Conservation (phyloP, 2,888 invertebrate genomes). For the Graphium colonna region DNA sequence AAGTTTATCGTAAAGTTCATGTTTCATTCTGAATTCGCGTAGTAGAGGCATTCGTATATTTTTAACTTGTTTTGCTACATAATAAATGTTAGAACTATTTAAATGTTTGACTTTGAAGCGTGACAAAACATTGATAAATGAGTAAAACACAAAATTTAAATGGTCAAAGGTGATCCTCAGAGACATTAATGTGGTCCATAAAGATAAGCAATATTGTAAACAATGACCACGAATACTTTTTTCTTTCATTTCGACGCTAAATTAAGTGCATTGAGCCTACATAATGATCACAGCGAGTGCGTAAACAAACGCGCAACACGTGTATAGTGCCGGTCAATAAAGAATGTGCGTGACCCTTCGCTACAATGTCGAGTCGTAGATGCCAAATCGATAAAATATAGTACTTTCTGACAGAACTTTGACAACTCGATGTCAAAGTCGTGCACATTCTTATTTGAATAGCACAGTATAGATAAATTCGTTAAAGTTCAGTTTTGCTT, state of each 20-base stretch:
- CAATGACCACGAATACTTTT: slow-evolving; percentile 13
- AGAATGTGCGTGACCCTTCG: too few relatives aligned
- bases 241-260: not conserved
- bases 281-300: not conserved
- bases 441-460: too few relatives aligned
- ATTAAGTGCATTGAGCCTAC: not conserved
- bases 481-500: too few relatives aligned
- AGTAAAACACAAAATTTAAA: slow-evolving; percentile 2
- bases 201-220: slow-evolving; percentile 19
- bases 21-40: not conserved
- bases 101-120: not conserved
- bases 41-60: not conserved
- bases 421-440: too few relatives aligned
- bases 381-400: too few relatives aligned
- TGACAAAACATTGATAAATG: slow-evolving; percentile 8
- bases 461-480: too few relatives aligned
- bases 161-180: slow-evolving; percentile 19
- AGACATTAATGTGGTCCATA: slow-evolving; percentile 16
- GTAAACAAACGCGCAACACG: not conserved
- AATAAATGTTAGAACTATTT: not conserved
- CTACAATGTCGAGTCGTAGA: too few relatives aligned
- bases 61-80: not conserved
- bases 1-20: not conserved
- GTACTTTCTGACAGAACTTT: too few relatives aligned
- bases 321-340: too few relatives aligned